Evolutionary conservation across 2,113 vertebrate genomes (phyloP).

Genomic region (Cinclus cinclus): DNA sequence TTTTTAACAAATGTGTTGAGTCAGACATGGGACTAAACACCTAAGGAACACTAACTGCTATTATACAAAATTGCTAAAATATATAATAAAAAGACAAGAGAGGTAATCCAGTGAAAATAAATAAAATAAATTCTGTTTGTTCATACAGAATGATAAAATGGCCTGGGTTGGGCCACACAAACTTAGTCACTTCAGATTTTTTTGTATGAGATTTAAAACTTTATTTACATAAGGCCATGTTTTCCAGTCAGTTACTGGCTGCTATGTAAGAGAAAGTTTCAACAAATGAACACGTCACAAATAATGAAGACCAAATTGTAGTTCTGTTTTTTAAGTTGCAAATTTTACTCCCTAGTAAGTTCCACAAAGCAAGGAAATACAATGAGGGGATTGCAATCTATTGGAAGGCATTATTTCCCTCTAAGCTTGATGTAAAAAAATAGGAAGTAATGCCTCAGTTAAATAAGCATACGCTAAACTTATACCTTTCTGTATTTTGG

Average conservation of each 20-base stretch:
- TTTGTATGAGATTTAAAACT: not conserved
- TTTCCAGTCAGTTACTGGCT: not conserved
- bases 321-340: not conserved
- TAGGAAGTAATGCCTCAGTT: not conserved
- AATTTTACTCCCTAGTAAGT: not conserved
- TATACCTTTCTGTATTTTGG: conserved; percentile 91
- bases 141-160: not conserved
- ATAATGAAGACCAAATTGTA: not conserved
- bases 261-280: not conserved
- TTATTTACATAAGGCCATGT: not conserved
- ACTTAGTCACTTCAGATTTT: not conserved
- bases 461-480: not conserved
- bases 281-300: not conserved
- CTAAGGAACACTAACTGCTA: not conserved
- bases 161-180: not conserved
- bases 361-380: not conserved
- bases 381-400: not conserved
- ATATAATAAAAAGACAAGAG: not conserved
- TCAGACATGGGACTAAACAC: not conserved
- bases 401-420: not conserved
- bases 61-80: not conserved
- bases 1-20: not conserved
- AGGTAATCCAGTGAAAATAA: not conserved
- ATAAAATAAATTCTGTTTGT: not conserved
- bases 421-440: not conserved